Conservation (phyloP, 2,888 invertebrate genomes). For the Gryllus longicercus region DNA sequence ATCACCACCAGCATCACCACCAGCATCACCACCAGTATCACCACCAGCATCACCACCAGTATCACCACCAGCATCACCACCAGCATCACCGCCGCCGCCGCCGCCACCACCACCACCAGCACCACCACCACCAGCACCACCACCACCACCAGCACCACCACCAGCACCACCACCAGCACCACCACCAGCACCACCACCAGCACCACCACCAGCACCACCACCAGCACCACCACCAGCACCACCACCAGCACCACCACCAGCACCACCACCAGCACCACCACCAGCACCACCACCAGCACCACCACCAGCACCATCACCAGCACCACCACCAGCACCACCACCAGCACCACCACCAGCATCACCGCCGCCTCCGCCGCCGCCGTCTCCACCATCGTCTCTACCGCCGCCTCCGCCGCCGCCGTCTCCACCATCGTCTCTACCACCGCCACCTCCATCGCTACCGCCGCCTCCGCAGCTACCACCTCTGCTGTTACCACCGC, state of each 20-base stretch:
- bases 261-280: neutral
- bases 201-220: too few species aligned
- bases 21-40: rapidly evolving
- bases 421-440: neutral
- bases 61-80: too few species aligned
- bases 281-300: neutral
- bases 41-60: too few species aligned
- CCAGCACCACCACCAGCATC: neutral
- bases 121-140: neutral
- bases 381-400: neutral
- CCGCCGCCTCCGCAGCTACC: neutral
- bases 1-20: too few species aligned
- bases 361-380: neutral
- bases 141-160: neutral
- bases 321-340: neutral
- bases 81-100: too few species aligned
- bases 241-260: neutral
- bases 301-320: neutral
- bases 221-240: neutral
- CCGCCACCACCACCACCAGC: neutral
- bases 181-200: neutral
- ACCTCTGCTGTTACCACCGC: neutral
- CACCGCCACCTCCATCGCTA: rapidly evolving
- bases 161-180: neutral
- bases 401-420: neutral